Evolutionary conservation across 2,888 invertebrate species (phyloP).

Genomic region (Nycteola revayana): DNA sequence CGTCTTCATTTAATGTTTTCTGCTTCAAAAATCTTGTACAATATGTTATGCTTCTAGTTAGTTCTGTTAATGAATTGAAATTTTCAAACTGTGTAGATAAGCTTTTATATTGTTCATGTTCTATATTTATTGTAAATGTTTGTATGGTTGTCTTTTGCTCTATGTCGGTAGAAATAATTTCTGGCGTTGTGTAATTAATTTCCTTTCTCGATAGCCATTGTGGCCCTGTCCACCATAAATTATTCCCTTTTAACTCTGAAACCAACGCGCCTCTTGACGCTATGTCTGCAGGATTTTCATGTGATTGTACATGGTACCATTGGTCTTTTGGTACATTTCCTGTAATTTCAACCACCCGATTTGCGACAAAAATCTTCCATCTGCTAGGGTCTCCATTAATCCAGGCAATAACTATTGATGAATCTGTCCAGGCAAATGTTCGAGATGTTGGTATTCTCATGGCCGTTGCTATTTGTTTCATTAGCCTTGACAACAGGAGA

Average conservation of each 20-base stretch:
- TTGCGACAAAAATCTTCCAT: constrained; percentile 31
- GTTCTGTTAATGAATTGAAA: not conserved
- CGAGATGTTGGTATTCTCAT: constrained; percentile 7
- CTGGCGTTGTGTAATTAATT: constrained; percentile 1
- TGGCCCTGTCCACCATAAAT: constrained; percentile 30
- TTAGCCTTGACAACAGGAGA: not conserved
- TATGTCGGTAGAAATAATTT: constrained; percentile 5
- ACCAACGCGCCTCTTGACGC: constrained; percentile 23
- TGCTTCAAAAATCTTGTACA: constrained; percentile 4
- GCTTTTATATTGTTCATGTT: too few species aligned
- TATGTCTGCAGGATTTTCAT: constrained; percentile 27
- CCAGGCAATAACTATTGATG: constrained; percentile 30
- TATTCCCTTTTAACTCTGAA: constrained; percentile 7
- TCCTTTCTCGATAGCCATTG: constrained; percentile 11
- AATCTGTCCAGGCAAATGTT: constrained; percentile 34
- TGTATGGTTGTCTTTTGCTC: constrained; percentile 11
- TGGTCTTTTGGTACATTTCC: not conserved
- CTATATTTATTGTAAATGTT: not conserved
- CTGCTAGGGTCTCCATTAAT: constrained; percentile 23
- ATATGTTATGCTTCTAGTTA: constrained; percentile 1
- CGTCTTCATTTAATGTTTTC: not conserved
- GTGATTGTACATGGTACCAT: constrained; percentile 15
- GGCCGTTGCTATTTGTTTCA: constrained; percentile 2
- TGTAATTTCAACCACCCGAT: constrained; percentile 19
- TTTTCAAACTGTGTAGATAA: constrained; percentile 4